Evolutionary conservation across 2,113 vertebrate species (phyloP).

Genomic region (Sardina pilchardus): DNA sequence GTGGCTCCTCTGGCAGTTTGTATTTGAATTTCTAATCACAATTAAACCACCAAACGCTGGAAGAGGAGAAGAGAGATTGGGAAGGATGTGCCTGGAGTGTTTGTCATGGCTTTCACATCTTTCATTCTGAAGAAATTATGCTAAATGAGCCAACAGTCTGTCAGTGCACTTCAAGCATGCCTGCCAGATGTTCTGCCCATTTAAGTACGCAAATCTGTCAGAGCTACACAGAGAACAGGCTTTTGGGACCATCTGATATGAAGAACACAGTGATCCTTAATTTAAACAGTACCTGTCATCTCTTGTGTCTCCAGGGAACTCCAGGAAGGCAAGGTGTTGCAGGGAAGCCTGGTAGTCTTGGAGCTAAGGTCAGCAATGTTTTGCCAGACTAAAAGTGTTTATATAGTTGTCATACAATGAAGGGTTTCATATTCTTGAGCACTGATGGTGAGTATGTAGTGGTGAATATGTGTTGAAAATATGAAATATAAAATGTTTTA

Average conservation of each 20-base stretch:
- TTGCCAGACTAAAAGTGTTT: neutral
- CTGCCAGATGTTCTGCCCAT: neutral
- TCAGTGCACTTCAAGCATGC: neutral
- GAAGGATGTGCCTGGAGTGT: neutral
- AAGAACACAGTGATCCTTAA: neutral
- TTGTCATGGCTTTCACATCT: neutral
- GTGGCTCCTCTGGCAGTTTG: neutral
- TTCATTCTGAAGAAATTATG: neutral
- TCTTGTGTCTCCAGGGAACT: conserved; percentile 14
- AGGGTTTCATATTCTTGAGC: neutral
- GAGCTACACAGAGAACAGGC: neutral
- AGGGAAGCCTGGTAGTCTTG: conserved; percentile 24
- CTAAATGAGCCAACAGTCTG: neutral
- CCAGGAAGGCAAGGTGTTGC: conserved; percentile 29
- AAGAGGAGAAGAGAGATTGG: neutral
- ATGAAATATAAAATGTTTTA: too few relatives aligned
- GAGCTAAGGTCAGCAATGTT: conserved; percentile 23
- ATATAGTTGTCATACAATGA: neutral
- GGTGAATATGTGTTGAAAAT: too few relatives aligned
- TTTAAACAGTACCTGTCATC: neutral
- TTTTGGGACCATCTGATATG: neutral
- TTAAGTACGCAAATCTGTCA: neutral
- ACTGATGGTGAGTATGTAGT: too few relatives aligned
- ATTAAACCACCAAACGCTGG: neutral
- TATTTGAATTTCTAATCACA: neutral